These are phyloP conservation scores for Tachycineta bicolor DNA, from an alignment of 2,113 vertebrate genomes.

Conservation along the genomic window DNA sequence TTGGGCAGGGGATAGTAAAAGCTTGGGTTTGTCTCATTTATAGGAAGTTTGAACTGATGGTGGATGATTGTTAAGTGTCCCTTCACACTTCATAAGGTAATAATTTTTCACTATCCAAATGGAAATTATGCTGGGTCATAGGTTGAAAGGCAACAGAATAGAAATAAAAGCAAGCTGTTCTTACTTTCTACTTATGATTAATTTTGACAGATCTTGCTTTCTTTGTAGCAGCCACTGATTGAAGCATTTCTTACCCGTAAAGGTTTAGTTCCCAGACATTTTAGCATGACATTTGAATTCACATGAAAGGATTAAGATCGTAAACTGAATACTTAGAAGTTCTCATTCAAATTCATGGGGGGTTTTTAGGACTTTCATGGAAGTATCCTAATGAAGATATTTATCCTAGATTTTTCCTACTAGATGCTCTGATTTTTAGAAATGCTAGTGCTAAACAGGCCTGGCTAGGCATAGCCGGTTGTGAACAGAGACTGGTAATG, in stretches of 20 bases:
- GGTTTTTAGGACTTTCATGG: rapidly evolving
- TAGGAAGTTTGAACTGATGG: neutral
- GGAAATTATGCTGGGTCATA: neutral
- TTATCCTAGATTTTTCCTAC: neutral
- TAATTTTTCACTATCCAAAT: neutral
- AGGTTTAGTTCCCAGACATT: neutral
- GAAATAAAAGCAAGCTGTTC: neutral
- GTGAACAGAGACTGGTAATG: neutral
- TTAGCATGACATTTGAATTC: neutral
- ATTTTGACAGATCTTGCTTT: neutral
- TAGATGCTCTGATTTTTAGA: neutral
- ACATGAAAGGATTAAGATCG: neutral
- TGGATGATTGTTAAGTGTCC: neutral
- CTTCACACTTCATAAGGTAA: neutral
- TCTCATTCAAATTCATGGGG: neutral
- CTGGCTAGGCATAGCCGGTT: neutral
- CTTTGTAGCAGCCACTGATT: neutral
- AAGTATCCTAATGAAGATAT: neutral
- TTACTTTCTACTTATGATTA: neutral
- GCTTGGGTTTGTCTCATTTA: rapidly evolving
- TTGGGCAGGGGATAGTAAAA: neutral
- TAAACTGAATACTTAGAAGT: neutral
- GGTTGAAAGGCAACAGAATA: neutral
- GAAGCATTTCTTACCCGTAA: neutral
- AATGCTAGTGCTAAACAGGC: neutral